These are phyloP conservation scores for Conus betulinus DNA, from an alignment of 1,140 invertebrate genomes.

Conservation along the genomic window DNA sequence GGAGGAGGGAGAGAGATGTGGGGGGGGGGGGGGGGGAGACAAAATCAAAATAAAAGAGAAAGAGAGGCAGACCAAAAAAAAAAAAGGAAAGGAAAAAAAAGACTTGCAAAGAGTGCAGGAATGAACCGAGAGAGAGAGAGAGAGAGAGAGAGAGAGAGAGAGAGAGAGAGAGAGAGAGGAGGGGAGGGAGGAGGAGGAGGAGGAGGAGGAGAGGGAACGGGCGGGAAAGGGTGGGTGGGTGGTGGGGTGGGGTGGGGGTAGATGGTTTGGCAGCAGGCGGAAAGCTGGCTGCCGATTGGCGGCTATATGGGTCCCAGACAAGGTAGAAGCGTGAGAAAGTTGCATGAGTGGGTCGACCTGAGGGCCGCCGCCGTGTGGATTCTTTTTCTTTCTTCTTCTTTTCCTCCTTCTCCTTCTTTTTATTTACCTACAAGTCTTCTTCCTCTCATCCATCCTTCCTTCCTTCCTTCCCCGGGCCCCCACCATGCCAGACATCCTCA, in stretches of 20 bases:
- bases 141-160: not conserved
- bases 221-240: too few relatives aligned
- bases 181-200: not conserved
- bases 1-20: too few relatives aligned
- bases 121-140: not conserved
- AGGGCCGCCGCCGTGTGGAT: not conserved
- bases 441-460: too few relatives aligned
- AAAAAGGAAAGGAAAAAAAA: too few relatives aligned
- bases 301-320: slow-evolving; percentile 2
- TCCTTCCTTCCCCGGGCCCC: not conserved
- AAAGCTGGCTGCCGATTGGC: not conserved
- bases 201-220: not conserved
- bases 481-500: slow-evolving; percentile 1
- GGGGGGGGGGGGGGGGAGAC: too few relatives aligned
- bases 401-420: too few relatives aligned
- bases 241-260: too few relatives aligned
- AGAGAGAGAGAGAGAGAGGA: not conserved
- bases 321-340: slow-evolving; percentile 6
- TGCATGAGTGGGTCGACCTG: not conserved
- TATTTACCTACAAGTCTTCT: too few relatives aligned
- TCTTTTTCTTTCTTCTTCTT: not conserved
- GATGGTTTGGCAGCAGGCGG: too few relatives aligned
- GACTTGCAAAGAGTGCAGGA: too few relatives aligned
- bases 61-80: too few relatives aligned
- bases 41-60: too few relatives aligned